Base-by-base conservation (phyloP, 2,888 invertebrate species). In the Antheraea assamensis region DNA sequence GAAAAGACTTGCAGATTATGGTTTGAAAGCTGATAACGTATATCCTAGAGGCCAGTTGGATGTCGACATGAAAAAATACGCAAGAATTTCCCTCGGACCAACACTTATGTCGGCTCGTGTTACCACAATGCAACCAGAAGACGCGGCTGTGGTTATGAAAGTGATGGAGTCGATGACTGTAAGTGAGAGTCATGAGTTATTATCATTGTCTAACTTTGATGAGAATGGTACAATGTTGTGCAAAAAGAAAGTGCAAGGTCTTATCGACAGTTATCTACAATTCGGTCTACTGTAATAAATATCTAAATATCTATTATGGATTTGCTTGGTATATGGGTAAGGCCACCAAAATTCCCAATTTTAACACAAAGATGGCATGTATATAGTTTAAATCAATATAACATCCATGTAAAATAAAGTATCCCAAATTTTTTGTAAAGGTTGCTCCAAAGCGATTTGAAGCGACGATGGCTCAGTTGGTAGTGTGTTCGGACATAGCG, bases 1-100 rank as follows among this genome's bases (percentile, higher is more conserved):
- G 19, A 76, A 80, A 58, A 77, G 76, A 31, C 77, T 87, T 15
- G 71, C 74, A 0, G 70, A 80, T 47, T 79, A 78, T 27, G 82
- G 79, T 0, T 74, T 86, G 5, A 82, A 84, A 73, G 80, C 79
- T 1, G 81, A 80, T 52, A 73, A 55, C 4, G 70, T 83, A 7
- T 87, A 81, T 71, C 79, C 86, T 0, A 83, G 76, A 73, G 83
- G 83, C 3, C 79, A 83, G 58, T 77, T 87, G 1, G 80, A 85
- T 42, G 79, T 74, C 21, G 86, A 87, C 72, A 47, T 86, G n/a
- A 81, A 78, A 70, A 81, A 80, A 72, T 82, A 85, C 71, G 79
- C 78, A 0, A 83, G 76, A 75, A 2, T 76, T 0, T 72, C 70
- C 24, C 72, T 83, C 2, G 78, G 76, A 0, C 27, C 70, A 10